Percentiles rank a stretch among this genome's conserved stretches.
Conservation (phyloP, 2,888 invertebrate genomes). For the Corythucha ciliata region DNA sequence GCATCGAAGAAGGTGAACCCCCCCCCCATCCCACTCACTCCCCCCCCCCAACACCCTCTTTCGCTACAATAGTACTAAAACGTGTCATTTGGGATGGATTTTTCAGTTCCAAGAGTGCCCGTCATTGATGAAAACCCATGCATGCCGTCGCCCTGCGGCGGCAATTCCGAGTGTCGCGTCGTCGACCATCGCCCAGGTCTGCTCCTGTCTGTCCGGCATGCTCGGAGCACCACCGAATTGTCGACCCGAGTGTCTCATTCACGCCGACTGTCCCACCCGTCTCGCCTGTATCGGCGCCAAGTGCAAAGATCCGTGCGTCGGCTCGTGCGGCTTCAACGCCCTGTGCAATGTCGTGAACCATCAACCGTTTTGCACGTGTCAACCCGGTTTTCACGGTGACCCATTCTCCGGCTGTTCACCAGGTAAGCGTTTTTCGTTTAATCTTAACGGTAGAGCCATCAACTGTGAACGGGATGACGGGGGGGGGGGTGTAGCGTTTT, state of each 20-base stretch:
- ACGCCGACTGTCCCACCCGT: slow-evolving; percentile 66
- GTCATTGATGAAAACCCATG: slow-evolving; percentile 52
- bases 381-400: slow-evolving; percentile 66
- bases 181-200: slow-evolving; percentile 57
- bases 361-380: slow-evolving; percentile 64
- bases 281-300: slow-evolving; percentile 60
- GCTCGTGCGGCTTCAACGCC: slow-evolving; percentile 67
- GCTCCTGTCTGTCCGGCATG: slow-evolving; percentile 62
- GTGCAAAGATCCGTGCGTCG: slow-evolving; percentile 66
- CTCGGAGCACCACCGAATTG: slow-evolving; percentile 71
- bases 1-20: slow-evolving; percentile 41
- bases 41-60: too few relatives aligned
- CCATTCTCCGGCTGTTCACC: slow-evolving; percentile 63
- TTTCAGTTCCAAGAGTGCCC: slow-evolving; percentile 39
- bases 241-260: slow-evolving; percentile 66
- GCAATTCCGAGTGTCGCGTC: slow-evolving; percentile 48
- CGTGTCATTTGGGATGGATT: too few relatives aligned
- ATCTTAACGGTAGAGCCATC: slow-evolving; percentile 17
- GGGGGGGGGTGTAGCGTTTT: too few relatives aligned
- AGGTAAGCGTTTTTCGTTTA: slow-evolving; percentile 35
- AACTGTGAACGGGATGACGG: too few relatives aligned
- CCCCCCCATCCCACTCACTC: too few relatives aligned
- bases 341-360: slow-evolving; percentile 65
- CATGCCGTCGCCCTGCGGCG: slow-evolving; percentile 61
- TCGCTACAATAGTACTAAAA: too few relatives aligned